Evolutionary conservation across 2,797 vertebrate species (phyloP).

Genomic region (Serranus cabrilla): DNA sequence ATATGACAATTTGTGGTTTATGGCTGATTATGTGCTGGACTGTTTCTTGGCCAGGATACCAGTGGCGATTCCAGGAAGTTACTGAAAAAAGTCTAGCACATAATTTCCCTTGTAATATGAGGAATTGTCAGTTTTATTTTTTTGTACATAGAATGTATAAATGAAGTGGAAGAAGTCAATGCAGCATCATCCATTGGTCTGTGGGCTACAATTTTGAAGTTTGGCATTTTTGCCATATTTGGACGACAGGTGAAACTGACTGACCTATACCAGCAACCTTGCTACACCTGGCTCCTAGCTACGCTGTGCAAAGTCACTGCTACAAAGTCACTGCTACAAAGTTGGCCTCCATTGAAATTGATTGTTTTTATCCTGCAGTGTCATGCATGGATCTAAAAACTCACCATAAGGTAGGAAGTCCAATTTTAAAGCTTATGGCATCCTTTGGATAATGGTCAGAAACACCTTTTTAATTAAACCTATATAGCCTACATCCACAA

Average conservation of each 20-base stretch:
- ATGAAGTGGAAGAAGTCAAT: too few species aligned
- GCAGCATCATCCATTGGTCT: too few species aligned
- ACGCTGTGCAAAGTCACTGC: too few species aligned
- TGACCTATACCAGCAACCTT: too few species aligned
- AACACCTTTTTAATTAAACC: not conserved
- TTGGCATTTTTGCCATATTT: too few species aligned
- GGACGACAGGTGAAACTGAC: too few species aligned
- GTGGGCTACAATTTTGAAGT: too few species aligned
- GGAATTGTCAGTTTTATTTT: not conserved
- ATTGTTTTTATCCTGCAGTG: not conserved
- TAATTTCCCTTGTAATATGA: not conserved
- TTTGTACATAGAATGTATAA: not conserved
- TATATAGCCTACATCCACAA: not conserved
- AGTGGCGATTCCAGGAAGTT: not conserved
- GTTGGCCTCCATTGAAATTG: too few species aligned
- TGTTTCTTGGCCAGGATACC: not conserved
- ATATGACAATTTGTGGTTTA: not conserved
- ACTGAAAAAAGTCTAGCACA: not conserved
- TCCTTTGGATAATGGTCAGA: not conserved
- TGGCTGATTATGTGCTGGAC: not conserved
- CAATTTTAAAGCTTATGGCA: not conserved
- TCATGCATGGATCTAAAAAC: slow-evolving; percentile 1
- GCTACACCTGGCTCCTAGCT: too few species aligned
- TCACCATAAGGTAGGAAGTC: not conserved
- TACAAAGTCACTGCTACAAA: too few species aligned